Evolutionary conservation across 2,797 vertebrate species (phyloP).

Genomic region (Argya squamiceps): DNA sequence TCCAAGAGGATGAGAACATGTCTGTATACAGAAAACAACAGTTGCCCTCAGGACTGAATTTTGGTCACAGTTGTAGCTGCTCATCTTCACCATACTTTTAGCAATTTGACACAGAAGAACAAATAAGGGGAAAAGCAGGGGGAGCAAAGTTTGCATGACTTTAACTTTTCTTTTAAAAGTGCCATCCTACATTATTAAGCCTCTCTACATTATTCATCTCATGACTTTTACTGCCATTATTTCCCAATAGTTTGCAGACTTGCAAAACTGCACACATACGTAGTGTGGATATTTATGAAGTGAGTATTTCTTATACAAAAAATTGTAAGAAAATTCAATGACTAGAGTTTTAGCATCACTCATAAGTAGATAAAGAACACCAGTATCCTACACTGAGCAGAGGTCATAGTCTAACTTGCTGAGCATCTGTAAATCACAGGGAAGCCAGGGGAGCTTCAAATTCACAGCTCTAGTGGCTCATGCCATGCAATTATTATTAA

Average conservation of each 20-base stretch:
- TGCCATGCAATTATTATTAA: constrained; percentile 42
- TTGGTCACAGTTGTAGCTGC: not conserved
- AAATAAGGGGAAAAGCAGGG: not conserved
- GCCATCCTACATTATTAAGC: not conserved
- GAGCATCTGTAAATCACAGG: constrained; percentile 20
- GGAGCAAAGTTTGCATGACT: not conserved
- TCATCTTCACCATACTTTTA: not conserved
- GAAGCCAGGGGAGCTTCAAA: constrained; percentile 31
- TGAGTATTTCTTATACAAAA: constrained; percentile 53
- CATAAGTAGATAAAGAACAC: constrained; percentile 33
- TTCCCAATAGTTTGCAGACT: constrained; percentile 23
- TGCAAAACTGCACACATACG: not conserved
- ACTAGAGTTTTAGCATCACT: constrained; percentile 10
- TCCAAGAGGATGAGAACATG: not conserved
- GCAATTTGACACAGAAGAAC: not conserved
- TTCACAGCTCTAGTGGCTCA: constrained; percentile 19
- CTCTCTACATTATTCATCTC: not conserved
- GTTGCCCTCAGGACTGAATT: not conserved
- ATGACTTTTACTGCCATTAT: not conserved
- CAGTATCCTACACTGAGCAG: not conserved
- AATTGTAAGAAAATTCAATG: not conserved
- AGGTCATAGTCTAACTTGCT: not conserved
- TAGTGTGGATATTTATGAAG: not conserved
- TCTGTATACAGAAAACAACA: not conserved
- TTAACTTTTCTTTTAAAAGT: not conserved